Percentiles rank a stretch among this genome's conserved stretches.
phyloP scores from a whole-genome alignment of 2,113 vertebrate species.

The Notarius quadriscutis region DNA sequence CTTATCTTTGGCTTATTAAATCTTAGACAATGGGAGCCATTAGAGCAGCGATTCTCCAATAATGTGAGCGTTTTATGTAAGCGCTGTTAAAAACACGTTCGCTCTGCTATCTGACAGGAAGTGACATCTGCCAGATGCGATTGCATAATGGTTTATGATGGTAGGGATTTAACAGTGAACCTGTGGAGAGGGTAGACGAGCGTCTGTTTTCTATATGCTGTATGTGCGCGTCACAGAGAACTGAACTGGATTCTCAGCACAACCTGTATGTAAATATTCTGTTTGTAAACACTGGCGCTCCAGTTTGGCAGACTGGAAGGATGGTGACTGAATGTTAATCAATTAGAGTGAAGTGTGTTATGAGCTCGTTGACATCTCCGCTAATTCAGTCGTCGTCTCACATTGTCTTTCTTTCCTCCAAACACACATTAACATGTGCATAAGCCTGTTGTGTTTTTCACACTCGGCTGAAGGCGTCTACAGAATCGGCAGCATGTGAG shows the following conservation, averaged over 20 bases:
- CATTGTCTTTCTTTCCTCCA: background rate
- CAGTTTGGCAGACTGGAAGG: background rate
- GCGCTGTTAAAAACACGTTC: slow-evolving; percentile 15
- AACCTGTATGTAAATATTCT: background rate
- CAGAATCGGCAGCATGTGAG: background rate
- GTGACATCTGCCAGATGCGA: background rate
- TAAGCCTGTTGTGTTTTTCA: background rate
- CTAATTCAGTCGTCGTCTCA: background rate
- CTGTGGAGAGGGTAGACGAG: background rate
- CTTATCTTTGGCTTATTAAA: slow-evolving; percentile 38
- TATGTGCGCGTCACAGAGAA: background rate
- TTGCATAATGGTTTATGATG: background rate
- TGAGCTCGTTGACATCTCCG: background rate
- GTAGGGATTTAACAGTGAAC: background rate
- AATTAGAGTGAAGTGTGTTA: background rate
- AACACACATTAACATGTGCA: background rate
- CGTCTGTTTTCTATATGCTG: background rate
- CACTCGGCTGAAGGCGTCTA: background rate
- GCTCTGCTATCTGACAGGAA: background rate
- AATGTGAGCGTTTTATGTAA: slow-evolving; percentile 8
- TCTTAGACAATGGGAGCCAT: slow-evolving; percentile 5
- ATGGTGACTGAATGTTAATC: background rate
- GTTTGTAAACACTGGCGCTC: background rate
- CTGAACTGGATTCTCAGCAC: background rate
- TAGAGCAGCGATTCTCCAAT: slow-evolving; percentile 14